phyloP scores from a whole-genome alignment of 37 sponge, comb jelly and placozoan genomes.

The Corticium candelabrum region DNA sequence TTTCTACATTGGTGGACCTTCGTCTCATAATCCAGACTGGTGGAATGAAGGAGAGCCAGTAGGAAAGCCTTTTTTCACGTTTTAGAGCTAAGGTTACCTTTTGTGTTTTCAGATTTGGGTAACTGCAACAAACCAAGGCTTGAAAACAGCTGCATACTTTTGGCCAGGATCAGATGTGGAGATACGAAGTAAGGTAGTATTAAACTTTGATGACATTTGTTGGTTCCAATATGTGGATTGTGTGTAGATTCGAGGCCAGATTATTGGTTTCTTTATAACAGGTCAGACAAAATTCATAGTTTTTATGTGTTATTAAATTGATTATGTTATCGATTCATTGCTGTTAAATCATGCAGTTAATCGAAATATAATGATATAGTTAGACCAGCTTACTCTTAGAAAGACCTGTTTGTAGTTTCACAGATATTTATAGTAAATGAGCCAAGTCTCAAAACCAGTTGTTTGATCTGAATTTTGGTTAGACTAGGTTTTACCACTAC shows the following conservation, averaged over 20 bases:
- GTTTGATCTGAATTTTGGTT: too few relatives aligned
- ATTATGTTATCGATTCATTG: too few relatives aligned
- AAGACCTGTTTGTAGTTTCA: too few relatives aligned
- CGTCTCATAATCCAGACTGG: constrained; percentile 52
- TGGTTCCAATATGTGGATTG: not conserved
- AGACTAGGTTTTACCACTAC: too few relatives aligned
- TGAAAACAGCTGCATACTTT: constrained; percentile 48
- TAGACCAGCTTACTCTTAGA: too few relatives aligned
- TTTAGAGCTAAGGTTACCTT: too few relatives aligned
- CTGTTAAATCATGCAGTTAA: too few relatives aligned
- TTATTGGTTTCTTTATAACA: not conserved
- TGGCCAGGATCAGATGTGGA: constrained; percentile 89
- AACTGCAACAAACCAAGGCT: constrained; percentile 43
- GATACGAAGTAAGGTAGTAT: constrained; percentile 10
- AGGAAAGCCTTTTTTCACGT: constrained; percentile 12
- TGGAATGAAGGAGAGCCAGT: constrained; percentile 89
- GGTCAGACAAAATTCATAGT: too few relatives aligned
- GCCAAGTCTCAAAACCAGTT: too few relatives aligned
- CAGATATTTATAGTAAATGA: too few relatives aligned
- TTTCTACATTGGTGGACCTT: constrained; percentile 22
- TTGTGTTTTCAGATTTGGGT: constrained; percentile 75
- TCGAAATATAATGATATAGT: too few relatives aligned
- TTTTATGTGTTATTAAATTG: too few relatives aligned
- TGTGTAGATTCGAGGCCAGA: not conserved
- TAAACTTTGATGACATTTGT: not conserved